Evolutionary conservation across 2,113 vertebrate species (phyloP).

Genomic region (Pachycephala philippinensis): DNA sequence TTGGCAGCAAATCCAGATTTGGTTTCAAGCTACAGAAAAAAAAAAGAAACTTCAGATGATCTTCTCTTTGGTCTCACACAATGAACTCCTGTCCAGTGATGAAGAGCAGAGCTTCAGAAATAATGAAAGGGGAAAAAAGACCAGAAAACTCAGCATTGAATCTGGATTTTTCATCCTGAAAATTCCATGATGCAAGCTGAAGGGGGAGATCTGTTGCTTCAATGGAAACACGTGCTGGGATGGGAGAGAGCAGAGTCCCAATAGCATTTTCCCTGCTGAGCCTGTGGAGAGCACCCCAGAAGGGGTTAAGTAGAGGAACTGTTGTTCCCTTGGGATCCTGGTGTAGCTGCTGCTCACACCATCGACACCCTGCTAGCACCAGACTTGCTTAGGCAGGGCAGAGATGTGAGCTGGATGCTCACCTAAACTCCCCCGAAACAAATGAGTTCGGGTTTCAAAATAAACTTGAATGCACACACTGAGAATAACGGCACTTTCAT

Average conservation of each 20-base stretch:
- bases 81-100: background rate
- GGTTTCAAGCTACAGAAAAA: background rate
- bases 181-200: background rate
- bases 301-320: background rate
- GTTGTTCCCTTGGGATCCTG: background rate
- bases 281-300: background rate
- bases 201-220: background rate
- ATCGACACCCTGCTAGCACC: background rate
- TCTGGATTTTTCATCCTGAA: background rate
- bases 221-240: background rate
- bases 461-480: background rate
- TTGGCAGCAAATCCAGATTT: background rate
- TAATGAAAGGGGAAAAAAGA: background rate
- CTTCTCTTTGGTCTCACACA: background rate
- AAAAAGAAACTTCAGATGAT: background rate
- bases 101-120: background rate
- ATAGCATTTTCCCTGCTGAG: accelerated
- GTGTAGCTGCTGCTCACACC: background rate
- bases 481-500: background rate
- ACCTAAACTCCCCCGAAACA: background rate
- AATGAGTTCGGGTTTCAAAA: background rate
- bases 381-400: too few relatives aligned
- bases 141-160: background rate
- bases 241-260: background rate
- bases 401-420: background rate